phyloP scores from a whole-genome alignment of 2,113 vertebrate species.

The Myrmecophaga tridactyla region DNA sequence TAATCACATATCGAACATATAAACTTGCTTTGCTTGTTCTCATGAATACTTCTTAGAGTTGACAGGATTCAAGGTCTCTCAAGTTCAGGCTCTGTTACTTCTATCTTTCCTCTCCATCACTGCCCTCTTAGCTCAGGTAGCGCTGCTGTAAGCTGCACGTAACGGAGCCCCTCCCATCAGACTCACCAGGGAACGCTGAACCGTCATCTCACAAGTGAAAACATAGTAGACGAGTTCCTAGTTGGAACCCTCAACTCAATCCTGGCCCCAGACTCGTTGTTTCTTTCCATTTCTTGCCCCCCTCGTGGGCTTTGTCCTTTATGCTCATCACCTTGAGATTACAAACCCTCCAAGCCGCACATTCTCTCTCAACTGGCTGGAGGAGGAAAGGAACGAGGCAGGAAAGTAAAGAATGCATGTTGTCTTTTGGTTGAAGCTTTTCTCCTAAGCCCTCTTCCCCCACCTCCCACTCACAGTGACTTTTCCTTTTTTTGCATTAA shows the following conservation, averaged over 20 bases:
- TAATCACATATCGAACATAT: neutral
- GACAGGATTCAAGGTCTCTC: neutral
- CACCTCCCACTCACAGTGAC: fast-evolving
- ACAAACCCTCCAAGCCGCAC: neutral
- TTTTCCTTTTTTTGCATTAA: neutral
- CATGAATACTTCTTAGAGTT: neutral
- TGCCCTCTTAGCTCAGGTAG: neutral
- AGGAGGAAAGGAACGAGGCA: neutral
- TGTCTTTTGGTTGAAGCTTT: neutral
- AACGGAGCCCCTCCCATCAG: neutral
- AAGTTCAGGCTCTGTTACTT: neutral
- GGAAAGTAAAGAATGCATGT: too few species aligned
- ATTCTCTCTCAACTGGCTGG: neutral
- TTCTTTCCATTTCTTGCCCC: fast-evolving
- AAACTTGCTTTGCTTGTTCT: neutral
- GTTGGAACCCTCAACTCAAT: fast-evolving
- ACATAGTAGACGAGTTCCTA: fast-evolving
- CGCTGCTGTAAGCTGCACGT: too few species aligned
- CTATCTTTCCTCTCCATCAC: fast-evolving
- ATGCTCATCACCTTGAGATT: fast-evolving
- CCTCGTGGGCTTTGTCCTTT: neutral
- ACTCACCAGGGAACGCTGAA: too few species aligned
- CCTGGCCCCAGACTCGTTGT: fast-evolving
- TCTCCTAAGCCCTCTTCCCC: neutral
- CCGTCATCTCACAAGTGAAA: too few species aligned